Conservation (phyloP, 2,888 invertebrate genomes). For the Torymus texanus region DNA sequence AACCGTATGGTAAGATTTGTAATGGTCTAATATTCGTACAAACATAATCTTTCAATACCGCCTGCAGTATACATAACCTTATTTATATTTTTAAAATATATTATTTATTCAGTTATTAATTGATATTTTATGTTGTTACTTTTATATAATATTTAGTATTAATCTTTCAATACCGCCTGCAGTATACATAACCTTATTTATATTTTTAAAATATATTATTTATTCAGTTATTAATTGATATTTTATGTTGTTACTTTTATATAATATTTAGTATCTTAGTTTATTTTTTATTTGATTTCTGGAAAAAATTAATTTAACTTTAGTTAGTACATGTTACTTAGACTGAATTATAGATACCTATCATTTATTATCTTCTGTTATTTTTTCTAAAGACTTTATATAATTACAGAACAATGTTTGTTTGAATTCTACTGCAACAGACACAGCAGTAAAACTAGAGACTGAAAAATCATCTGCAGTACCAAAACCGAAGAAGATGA, state of each 20-base stretch:
- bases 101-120: too few relatives aligned
- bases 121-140: too few relatives aligned
- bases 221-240: too few relatives aligned
- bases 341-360: too few relatives aligned
- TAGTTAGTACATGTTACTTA: too few relatives aligned
- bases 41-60: background rate
- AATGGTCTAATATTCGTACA: background rate
- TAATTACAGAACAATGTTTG: constrained; percentile 39
- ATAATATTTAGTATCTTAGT: too few relatives aligned
- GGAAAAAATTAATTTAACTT: too few relatives aligned
- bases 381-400: constrained; percentile 6
- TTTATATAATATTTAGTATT: too few relatives aligned
- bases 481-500: constrained; percentile 79
- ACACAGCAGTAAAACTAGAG: background rate
- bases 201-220: background rate
- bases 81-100: background rate
- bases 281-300: too few relatives aligned
- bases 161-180: background rate
- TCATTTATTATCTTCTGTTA: too few relatives aligned
- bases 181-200: constrained; percentile 29
- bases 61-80: constrained; percentile 26
- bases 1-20: constrained; percentile 29
- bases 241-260: too few relatives aligned
- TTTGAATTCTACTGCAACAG: constrained; percentile 42
- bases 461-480: background rate